Conservation (phyloP, 2,113 vertebrate genomes). For the Salvelinus fontinalis region DNA sequence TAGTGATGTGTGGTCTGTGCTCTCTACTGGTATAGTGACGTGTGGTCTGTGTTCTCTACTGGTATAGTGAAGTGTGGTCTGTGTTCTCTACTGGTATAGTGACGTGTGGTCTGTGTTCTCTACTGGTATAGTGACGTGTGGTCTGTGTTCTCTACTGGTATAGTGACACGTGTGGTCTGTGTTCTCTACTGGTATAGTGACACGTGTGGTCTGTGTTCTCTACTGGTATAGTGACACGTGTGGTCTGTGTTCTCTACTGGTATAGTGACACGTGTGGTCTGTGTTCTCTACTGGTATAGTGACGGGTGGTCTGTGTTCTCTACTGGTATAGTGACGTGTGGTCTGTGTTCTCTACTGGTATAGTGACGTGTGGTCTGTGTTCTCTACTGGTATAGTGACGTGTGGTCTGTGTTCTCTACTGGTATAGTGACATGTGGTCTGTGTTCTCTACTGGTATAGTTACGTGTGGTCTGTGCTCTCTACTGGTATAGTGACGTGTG, state of each 20-base stretch:
- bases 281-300: not conserved
- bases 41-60: not conserved
- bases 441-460: not conserved
- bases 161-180: not conserved
- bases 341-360: not conserved
- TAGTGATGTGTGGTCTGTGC: not conserved
- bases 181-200: not conserved
- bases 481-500: not conserved
- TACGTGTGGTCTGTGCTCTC: not conserved
- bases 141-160: not conserved
- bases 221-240: not conserved
- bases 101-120: not conserved
- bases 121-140: not conserved
- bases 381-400: not conserved
- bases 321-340: not conserved
- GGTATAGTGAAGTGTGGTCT: not conserved
- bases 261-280: not conserved
- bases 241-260: not conserved
- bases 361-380: not conserved
- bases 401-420: not conserved
- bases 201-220: not conserved
- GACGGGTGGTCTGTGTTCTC: not conserved
- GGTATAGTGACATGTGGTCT: not conserved
- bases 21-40: not conserved
- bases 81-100: not conserved